A percentile compares a stretch with the other conserved stretches of the same genome.
These are phyloP conservation scores for Morus bassanus DNA, from an alignment of 2,797 vertebrate species.

Conservation along the genomic window DNA sequence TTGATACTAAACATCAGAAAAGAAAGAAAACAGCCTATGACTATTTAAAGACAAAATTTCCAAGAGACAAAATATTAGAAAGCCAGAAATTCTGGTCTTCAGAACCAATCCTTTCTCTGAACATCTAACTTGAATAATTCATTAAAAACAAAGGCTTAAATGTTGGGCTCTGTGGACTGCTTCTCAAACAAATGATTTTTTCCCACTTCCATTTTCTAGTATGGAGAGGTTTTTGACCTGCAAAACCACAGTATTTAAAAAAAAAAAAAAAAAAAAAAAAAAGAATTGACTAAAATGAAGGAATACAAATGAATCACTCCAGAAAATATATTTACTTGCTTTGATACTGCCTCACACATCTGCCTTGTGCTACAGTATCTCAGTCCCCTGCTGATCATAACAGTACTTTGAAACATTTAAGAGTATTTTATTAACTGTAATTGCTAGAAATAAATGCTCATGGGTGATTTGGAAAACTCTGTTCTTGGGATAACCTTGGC, in stretches of 20 bases:
- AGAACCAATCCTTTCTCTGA: neutral
- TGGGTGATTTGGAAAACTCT: neutral
- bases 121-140: neutral
- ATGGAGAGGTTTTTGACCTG: neutral
- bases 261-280: neutral
- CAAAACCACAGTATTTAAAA: neutral
- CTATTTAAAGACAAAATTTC: neutral
- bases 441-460: neutral
- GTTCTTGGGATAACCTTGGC: neutral
- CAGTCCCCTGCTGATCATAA: neutral
- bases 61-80: neutral
- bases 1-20: neutral
- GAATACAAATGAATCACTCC: neutral
- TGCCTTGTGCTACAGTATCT: neutral
- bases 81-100: neutral
- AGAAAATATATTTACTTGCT: neutral
- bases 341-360: neutral
- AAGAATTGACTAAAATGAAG: neutral
- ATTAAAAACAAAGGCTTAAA: neutral
- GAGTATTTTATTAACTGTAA: neutral
- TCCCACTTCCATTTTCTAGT: neutral
- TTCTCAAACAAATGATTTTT: neutral
- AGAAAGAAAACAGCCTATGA: neutral
- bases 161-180: neutral
- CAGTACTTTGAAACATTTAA: neutral